These are phyloP conservation scores for Bradypus variegatus DNA, from an alignment of 2,797 vertebrate species.

Conservation along the genomic window DNA sequence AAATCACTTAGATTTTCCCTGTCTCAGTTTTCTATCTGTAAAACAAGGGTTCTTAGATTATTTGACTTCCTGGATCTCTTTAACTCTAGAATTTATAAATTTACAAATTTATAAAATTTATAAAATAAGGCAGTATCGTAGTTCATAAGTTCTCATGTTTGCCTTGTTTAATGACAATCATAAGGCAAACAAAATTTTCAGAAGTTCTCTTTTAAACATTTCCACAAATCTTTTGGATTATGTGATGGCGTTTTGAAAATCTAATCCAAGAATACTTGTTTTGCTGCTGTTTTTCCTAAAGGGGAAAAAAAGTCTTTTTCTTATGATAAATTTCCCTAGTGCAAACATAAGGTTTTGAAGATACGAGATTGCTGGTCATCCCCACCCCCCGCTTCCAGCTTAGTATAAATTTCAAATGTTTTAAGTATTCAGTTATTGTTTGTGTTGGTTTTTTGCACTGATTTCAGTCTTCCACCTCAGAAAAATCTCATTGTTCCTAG, in stretches of 20 bases:
- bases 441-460: background rate
- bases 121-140: background rate
- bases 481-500: background rate
- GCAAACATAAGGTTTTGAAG: background rate
- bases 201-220: background rate
- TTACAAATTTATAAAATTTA: background rate
- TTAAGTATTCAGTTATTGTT: background rate
- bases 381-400: background rate
- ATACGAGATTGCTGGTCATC: background rate
- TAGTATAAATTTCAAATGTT: background rate
- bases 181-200: background rate
- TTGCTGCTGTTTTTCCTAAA: background rate
- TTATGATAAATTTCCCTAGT: background rate
- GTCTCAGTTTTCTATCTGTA: background rate
- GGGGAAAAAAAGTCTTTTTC: background rate
- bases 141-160: background rate
- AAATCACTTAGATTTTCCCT: background rate
- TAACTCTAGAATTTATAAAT: too few species aligned
- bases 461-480: background rate
- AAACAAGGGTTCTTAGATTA: background rate
- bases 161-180: background rate
- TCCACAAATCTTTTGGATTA: background rate
- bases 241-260: background rate
- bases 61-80: background rate
- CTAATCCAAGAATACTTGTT: background rate